Base-by-base conservation (phyloP, 35 echinoderm and acorn worm species). In the Eucidaris tribuloides region DNA sequence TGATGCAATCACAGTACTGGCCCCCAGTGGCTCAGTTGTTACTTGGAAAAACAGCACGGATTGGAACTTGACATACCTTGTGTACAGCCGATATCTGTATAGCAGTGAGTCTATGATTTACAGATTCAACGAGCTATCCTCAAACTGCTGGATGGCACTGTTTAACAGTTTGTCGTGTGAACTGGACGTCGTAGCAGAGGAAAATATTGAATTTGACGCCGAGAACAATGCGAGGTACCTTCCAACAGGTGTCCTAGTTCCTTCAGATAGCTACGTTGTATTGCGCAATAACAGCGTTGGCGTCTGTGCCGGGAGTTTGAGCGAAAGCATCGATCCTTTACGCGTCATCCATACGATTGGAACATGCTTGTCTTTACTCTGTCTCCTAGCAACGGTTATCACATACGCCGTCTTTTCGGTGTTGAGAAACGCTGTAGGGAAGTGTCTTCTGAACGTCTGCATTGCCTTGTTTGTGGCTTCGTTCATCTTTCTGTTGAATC, bases 391-490 rank as follows among this genome's bases (percentile, higher is more conserved):
- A 7, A 89, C 92, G 13, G 85, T 94, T 39, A 24, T 85, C 24
- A 85, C 82, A 2, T 94, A 94, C 54, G 76, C 71, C 17, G 35
- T 68, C 28, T 77, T 94, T 6, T 76, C 81, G 23, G 62, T 50
- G 35, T 52, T 94, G 3, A 83, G 92, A 34, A 94, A 85, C 33
- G 59, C 86, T n/a, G 87, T 87, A 11, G 92, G 92, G 22, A 46
- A 80, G 42, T 89, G 81, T 54, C 29, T 89, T 7, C 89, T 94
- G 92, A 94, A 90, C 52, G 71, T 94, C 4, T 45, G 79, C 3
- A 76, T 83, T 34, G 92, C 92, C 2, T 56, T 94, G 3, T 87
- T 94, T 56, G n/a, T 33, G 28, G 92, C 86, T 0, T 84, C 85
- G 7, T 61, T 85, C 15, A 19, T 90, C 38, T 84, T 92, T 20